Percentiles rank a stretch among this genome's conserved stretches.
phyloP scores from a whole-genome alignment of 2,797 vertebrate species.

The Sylvia borin region DNA sequence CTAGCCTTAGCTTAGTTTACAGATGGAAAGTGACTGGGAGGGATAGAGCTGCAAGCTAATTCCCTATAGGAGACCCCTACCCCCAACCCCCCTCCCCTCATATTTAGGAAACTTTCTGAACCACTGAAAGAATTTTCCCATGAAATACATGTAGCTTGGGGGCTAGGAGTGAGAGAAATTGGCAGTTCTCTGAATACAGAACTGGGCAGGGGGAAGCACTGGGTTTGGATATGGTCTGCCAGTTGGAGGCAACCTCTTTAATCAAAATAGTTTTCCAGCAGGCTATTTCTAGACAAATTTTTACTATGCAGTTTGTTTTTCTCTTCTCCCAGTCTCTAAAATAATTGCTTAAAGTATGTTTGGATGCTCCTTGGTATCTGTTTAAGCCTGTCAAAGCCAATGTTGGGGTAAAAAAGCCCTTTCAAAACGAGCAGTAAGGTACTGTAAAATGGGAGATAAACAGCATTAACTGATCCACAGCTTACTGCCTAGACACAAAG shows the following conservation, averaged over 20 bases:
- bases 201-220: background rate
- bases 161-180: background rate
- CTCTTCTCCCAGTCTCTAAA: background rate
- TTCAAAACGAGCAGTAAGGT: background rate
- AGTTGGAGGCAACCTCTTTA: background rate
- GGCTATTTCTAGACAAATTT: background rate
- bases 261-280: background rate
- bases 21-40: conserved; percentile 13
- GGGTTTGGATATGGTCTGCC: background rate
- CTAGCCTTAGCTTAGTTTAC: conserved; percentile 40
- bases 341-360: conserved; percentile 15
- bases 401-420: background rate
- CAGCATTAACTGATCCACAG: background rate
- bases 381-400: background rate
- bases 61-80: background rate
- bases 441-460: background rate
- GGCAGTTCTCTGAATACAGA: background rate
- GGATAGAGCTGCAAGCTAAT: background rate
- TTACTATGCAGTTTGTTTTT: background rate
- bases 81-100: background rate
- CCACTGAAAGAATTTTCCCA: background rate
- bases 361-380: background rate
- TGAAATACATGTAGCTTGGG: background rate
- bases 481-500: conserved; percentile 6
- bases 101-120: background rate